Base-by-base conservation (phyloP, 2,888 invertebrate species). In the Xylota segnis region DNA sequence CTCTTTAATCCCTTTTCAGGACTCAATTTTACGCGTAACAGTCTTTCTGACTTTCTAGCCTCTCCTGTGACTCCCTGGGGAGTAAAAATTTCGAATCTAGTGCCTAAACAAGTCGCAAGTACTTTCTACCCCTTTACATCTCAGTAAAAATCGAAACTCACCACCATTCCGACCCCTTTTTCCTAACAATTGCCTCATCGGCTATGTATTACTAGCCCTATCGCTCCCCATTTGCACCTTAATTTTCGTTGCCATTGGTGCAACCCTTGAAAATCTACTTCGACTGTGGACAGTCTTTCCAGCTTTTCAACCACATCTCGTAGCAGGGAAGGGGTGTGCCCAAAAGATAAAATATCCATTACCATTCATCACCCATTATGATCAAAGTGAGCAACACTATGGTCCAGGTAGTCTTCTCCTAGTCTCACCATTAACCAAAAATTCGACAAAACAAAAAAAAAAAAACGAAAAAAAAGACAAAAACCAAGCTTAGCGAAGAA, bases 341-440 rank as follows among this genome's bases (percentile, higher is more conserved):
- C 27, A n/a, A 14, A 14, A 45, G 65, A 56, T 59, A 65, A 74
- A 63, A 56, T 75, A 54, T 66, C 70, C 75, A 84, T 84, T 70
- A 84, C 63, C 81, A 71, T 81, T 75, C 75, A 75, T 71, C 75
- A 84, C 32, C 52, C 32, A 84, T 83, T 74, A 74, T 58, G 43
- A 75, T 63, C 63, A 58, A 18, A 66, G 50, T 27, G 34, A 56
- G 9, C 29, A 45, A 59, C 29, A 29, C 43, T 16, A 59, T 9
- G 16, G 54, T 43, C 58, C 59, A 58, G 50, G 45, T 23, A 43
- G 54, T 9, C 32, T 23, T 32, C 29, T 16, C 29, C 43, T 23
- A 18, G 50, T 52, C 14, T 45, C 34, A 50, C 63, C 77, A 78
- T 72, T 77, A 72, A 59, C 71, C 45, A 14, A 65, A 78, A 72